A percentile compares a stretch with the other conserved stretches of the same genome.
Evolutionary conservation across 1,140 invertebrate genomes (phyloP).

Genomic region (Philopotamus ludificatus): DNA sequence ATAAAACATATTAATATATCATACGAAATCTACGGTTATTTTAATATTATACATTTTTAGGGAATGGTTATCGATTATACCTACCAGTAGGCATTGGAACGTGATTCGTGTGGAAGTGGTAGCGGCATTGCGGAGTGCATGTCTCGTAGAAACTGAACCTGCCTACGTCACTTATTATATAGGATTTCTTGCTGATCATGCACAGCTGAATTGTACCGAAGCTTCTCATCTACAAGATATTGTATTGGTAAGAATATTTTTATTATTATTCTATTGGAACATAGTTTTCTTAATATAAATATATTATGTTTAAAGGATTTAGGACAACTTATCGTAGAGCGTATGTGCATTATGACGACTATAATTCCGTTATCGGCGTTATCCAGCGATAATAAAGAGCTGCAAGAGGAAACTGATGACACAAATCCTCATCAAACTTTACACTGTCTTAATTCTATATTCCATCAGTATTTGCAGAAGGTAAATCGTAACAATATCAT

Average conservation of each 20-base stretch:
- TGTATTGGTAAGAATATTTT: slow-evolving; percentile 45
- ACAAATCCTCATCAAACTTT: slow-evolving; percentile 61
- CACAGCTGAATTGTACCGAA: slow-evolving; percentile 56
- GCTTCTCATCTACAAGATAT: slow-evolving; percentile 55
- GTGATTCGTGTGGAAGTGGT: slow-evolving; percentile 67
- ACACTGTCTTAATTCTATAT: slow-evolving; percentile 75
- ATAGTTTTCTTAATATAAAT: not conserved
- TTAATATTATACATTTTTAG: slow-evolving; percentile 46
- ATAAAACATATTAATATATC: no score
- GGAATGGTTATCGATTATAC: slow-evolving; percentile 79
- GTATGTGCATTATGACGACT: slow-evolving; percentile 82
- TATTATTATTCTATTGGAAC: not conserved
- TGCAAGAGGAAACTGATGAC: slow-evolving; percentile 25
- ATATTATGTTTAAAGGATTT: slow-evolving; percentile 64
- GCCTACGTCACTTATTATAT: slow-evolving; percentile 86
- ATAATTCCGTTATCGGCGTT: slow-evolving; percentile 67
- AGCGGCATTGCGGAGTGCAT: slow-evolving; percentile 74
- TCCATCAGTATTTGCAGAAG: slow-evolving; percentile 73
- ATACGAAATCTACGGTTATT: no score
- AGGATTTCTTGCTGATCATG: slow-evolving; percentile 77
- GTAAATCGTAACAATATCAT: slow-evolving; percentile 44
- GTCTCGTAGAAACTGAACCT: slow-evolving; percentile 88
- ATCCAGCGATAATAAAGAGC: not conserved
- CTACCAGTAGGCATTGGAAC: slow-evolving; percentile 70
- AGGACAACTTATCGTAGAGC: slow-evolving; percentile 88